Percentiles rank a stretch among this genome's conserved stretches.
Evolutionary conservation across 2,888 invertebrate species (phyloP).

Genomic region (Cheilosia impressa): DNA sequence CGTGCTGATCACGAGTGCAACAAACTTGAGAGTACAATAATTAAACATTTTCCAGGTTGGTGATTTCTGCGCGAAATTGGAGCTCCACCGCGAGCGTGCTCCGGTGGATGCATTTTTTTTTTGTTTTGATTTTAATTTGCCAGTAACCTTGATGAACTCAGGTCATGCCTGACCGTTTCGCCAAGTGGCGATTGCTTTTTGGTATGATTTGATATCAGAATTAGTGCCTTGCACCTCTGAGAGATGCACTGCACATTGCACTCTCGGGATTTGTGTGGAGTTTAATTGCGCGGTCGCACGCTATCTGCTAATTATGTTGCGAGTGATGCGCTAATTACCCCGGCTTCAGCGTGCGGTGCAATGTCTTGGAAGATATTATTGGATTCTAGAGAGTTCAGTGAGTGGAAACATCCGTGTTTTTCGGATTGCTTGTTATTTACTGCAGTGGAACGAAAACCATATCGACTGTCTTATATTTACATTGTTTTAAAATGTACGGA

Average conservation of each 20-base stretch:
- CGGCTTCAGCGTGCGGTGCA: conserved; percentile 30
- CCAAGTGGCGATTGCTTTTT: conserved; percentile 63
- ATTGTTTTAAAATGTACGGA: background rate
- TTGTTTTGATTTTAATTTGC: conserved; percentile 65
- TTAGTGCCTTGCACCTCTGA: conserved; percentile 37
- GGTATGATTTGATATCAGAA: conserved; percentile 54
- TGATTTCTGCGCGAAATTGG: conserved; percentile 62
- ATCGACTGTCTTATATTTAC: conserved; percentile 21
- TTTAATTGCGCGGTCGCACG: conserved; percentile 73
- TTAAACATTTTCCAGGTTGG: conserved; percentile 70
- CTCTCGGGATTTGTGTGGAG: conserved; percentile 50
- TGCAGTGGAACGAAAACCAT: conserved; percentile 55
- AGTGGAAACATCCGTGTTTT: conserved; percentile 55
- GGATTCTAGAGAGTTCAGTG: conserved; percentile 66
- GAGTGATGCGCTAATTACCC: conserved; percentile 70
- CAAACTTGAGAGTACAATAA: conserved; percentile 67
- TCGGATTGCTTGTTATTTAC: conserved; percentile 35
- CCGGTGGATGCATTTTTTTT: conserved; percentile 46
- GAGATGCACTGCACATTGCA: conserved; percentile 60
- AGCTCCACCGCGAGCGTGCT: conserved; percentile 35
- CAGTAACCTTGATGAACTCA: conserved; percentile 74
- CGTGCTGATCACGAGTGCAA: conserved; percentile 64
- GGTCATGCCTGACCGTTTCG: conserved; percentile 75
- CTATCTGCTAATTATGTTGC: conserved; percentile 72
- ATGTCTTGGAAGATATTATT: conserved; percentile 67